Conservation (phyloP, 2,113 vertebrate genomes). For the Talpa occidentalis region DNA sequence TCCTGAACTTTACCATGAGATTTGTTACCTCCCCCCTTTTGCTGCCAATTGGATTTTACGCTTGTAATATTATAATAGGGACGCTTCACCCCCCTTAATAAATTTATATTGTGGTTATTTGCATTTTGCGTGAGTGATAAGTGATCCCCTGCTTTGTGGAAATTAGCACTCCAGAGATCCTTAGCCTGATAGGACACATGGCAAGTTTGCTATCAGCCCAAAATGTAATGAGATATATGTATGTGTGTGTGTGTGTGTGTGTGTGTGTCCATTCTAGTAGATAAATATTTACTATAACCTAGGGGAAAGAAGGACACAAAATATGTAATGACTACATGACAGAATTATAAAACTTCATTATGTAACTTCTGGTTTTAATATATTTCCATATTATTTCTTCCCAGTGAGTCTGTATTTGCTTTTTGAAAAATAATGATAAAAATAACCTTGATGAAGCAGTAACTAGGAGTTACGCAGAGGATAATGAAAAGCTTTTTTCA, state of each 20-base stretch:
- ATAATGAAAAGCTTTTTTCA: neutral
- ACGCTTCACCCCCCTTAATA: too few relatives aligned
- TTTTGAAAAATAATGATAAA: slow-evolving; percentile 1
- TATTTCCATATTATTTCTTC: neutral
- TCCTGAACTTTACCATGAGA: too few relatives aligned
- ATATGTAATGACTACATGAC: neutral
- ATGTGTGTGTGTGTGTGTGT: too few relatives aligned
- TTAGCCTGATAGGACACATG: too few relatives aligned
- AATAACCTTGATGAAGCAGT: neutral
- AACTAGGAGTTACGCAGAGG: neutral
- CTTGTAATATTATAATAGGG: too few relatives aligned
- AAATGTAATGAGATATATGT: neutral
- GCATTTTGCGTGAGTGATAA: too few relatives aligned
- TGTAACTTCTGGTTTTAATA: neutral
- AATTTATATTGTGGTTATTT: too few relatives aligned
- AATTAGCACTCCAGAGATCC: too few relatives aligned
- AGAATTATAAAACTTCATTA: neutral
- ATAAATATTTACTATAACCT: neutral
- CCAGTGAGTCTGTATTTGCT: neutral
- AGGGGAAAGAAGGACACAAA: neutral
- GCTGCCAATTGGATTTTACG: too few relatives aligned
- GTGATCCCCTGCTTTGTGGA: too few relatives aligned
- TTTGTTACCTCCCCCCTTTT: too few relatives aligned
- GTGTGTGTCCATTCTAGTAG: neutral
- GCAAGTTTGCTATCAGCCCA: neutral